Percentiles rank a stretch among this genome's conserved stretches.
phyloP scores from a whole-genome alignment of 1,140 invertebrate genomes.

The Pseudomyrmex cubaensis region DNA sequence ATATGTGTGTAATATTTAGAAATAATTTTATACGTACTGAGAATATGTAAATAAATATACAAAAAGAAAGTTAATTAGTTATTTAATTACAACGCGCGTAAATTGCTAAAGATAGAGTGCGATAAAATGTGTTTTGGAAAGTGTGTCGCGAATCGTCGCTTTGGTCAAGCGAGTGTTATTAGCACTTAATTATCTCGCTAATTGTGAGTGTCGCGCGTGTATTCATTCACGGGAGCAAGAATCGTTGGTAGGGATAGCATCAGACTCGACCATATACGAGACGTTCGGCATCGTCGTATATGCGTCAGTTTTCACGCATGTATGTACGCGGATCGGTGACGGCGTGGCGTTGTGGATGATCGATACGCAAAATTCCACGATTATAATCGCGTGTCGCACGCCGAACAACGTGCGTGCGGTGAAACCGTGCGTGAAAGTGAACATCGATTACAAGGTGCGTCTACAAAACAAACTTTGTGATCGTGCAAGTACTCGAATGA shows the following conservation, averaged over 20 bases:
- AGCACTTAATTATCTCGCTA: constrained; percentile 56
- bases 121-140: too few species aligned
- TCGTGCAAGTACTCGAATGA: not conserved
- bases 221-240: constrained; percentile 28
- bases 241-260: not conserved
- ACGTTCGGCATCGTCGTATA: constrained; percentile 18
- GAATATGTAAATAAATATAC: too few species aligned
- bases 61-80: too few species aligned
- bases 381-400: constrained; percentile 5
- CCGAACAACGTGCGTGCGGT: not conserved
- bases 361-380: not conserved
- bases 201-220: constrained; percentile 48
- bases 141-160: too few species aligned
- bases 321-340: not conserved
- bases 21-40: too few species aligned
- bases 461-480: constrained; percentile 22
- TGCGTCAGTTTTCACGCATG: constrained; percentile 50
- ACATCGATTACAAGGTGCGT: constrained; percentile 18
- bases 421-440: constrained; percentile 25
- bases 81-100: too few species aligned
- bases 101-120: too few species aligned
- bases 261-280: not conserved
- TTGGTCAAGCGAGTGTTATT: not conserved
- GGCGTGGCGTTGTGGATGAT: not conserved
- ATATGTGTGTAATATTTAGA: too few species aligned